Evolutionary conservation across 1,140 invertebrate genomes (phyloP), one percentile per base, ranked within the genome.

Genomic region (Magallana angulata): DNA sequence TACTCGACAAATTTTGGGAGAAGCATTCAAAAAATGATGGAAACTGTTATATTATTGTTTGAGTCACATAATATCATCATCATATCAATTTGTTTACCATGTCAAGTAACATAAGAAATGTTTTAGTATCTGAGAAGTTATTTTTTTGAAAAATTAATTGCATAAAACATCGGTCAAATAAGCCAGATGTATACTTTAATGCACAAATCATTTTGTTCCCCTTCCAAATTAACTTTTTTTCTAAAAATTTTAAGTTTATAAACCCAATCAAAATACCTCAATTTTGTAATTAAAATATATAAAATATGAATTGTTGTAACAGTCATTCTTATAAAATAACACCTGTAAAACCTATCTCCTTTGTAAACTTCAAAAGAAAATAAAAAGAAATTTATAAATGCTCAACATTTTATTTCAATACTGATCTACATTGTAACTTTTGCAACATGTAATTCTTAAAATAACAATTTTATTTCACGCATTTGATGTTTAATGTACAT

Each of bases 11-110:
- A 64, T 82, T 76, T 60, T 59, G 84, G 83, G 81, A 76, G 84
- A 81, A 81, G 87, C 87, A 88, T 88, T 88, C 87, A 88, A 88
- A 88, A 88, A 82, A 88, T 85, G 84, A 71, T 71, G 83, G 81
- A 88, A 82, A 88, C 80, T 60, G 83, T 88, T 85, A 85, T 60
- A 82, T 84, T 58, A 58, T 87, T 83, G 36, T 57, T 76, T 76
- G 24, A 76, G 68, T 76, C 68, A 76, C 68, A 76, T 30, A 76
- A 76, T 76, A 76, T 76, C 68, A 76, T 30, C 68, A 76, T n/a
- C 14, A 64, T 64, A 64, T 18, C 16, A 64, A 64, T 64, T 64
- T 64, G 16, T 64, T 48, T 48, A 48, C 36, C 36, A 48, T 48
- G 36, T 48, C 36, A 48, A 48, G 36, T 48, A 2, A 48, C 36